Evolutionary conservation across 2,113 vertebrate genomes (phyloP).

Genomic region (Triplophysa siluroides): DNA sequence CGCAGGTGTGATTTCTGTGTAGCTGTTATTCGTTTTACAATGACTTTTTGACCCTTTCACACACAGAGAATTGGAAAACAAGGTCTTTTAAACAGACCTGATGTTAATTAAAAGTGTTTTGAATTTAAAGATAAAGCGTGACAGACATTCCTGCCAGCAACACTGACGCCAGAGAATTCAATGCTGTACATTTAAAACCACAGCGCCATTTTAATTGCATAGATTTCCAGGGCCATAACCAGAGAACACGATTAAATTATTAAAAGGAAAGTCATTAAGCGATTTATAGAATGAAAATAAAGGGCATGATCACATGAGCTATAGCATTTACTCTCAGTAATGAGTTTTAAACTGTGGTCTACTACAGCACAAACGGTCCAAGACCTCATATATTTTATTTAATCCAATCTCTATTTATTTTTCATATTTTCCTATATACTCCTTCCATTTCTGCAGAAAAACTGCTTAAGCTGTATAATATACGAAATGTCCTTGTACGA

Average conservation of each 20-base stretch:
- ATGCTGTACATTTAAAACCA: neutral
- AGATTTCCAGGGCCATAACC: neutral
- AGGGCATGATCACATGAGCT: neutral
- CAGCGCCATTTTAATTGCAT: neutral
- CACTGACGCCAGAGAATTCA: neutral
- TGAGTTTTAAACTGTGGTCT: neutral
- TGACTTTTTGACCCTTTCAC: neutral
- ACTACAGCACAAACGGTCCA: neutral
- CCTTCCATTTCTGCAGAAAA: neutral
- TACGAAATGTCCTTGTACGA: neutral
- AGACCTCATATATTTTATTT: too few relatives aligned
- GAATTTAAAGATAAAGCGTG: slow-evolving; percentile 18
- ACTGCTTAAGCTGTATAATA: neutral
- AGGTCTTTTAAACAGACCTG: neutral
- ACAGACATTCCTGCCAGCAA: neutral
- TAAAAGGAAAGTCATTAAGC: neutral
- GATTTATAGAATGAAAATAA: neutral
- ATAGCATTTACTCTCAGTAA: neutral
- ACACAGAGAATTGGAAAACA: neutral
- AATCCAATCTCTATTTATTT: neutral
- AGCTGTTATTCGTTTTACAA: neutral
- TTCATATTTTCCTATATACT: neutral
- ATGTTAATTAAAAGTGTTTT: slow-evolving; percentile 20
- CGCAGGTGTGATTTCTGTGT: neutral
- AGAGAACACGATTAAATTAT: neutral